Base-by-base conservation (phyloP, 2,888 invertebrate genomes). In the Lumbricus terrestris region DNA sequence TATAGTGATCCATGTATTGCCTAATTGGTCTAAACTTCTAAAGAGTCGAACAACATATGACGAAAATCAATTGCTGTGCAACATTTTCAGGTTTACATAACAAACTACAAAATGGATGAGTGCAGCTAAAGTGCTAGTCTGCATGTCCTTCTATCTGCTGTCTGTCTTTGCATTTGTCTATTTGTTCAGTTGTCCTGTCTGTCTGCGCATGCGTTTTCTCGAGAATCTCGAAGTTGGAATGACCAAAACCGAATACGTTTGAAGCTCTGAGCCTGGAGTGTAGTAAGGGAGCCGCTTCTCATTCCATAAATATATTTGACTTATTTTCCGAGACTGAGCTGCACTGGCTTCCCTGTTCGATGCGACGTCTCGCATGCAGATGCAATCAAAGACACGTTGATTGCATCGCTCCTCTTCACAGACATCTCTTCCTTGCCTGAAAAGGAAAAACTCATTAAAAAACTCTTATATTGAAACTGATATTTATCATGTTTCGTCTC, bases 281-380 rank as follows among this genome's bases (percentile, higher is more conserved):
- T n/a, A n/a, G 69, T 11, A 69, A n/a, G 69, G 69, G n/a, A 69
- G 29, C 8, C 29, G 69, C n/a, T 69, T 29, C 69, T n/a, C 69
- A 69, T n/a, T 69, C 69, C 69, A n/a, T 69, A n/a, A n/a, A n/a
- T n/a, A n/a, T n/a, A n/a, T n/a, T 69, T 3, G 29, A n/a, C 29
- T 69, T 3, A n/a, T 85, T 37, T 35, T 40, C 37, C 37, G 8
- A 42, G 47, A n/a, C 40, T 88, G 6, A 88, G 88, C 29, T 88
- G 42, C 40, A 88, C 47, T 40, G 88, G 88, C 47, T 88, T 88
- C 47, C 91, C 89, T 8, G 89, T 88, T 47, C 88, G 88, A 29
- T 88, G 89, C 4, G 91, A 91, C 83, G 90, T 85, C 47, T 91
- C 91, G 40, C 92, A 92, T 40, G 92, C 92, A 18, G 91, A 40